Conservation (phyloP, 2,113 vertebrate species). For the Glaucomys volans region DNA sequence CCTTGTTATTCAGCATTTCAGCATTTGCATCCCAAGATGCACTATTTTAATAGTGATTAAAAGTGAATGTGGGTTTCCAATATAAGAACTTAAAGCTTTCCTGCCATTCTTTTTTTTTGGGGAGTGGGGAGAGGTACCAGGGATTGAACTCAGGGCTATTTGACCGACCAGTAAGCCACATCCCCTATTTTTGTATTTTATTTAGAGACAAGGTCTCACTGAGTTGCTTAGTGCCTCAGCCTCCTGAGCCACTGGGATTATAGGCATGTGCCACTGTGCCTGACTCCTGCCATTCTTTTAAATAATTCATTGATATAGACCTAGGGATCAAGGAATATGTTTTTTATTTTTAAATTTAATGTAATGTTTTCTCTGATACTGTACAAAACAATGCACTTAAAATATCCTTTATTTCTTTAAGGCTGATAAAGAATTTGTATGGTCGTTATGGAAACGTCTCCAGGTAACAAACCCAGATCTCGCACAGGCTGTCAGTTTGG, state of each 20-base stretch:
- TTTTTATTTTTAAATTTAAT: slow-evolving; percentile 44
- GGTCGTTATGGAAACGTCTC: slow-evolving; percentile 96
- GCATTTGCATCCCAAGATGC: neutral
- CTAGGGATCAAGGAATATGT: neutral
- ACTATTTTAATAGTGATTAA: neutral
- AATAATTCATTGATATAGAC: neutral
- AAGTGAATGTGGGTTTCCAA: neutral
- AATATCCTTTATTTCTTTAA: slow-evolving; percentile 82
- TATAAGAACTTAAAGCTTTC: slow-evolving; percentile 49
- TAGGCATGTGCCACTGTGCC: too few species aligned
- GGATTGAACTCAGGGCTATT: too few species aligned
- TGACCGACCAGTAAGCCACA: too few species aligned
- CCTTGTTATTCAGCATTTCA: slow-evolving; percentile 11
- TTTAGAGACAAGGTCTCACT: too few species aligned
- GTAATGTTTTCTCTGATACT: neutral
- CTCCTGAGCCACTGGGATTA: too few species aligned
- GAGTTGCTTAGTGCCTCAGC: too few species aligned
- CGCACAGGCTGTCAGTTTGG: slow-evolving; percentile 92
- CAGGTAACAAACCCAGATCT: slow-evolving; percentile 94
- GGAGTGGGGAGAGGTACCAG: too few species aligned
- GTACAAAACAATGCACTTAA: slow-evolving; percentile 48
- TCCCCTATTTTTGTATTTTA: too few species aligned
- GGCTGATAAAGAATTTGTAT: slow-evolving; percentile 98
- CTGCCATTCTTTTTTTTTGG: neutral
- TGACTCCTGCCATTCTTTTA: neutral